These are phyloP conservation scores for Hetaerina americana DNA, from an alignment of 1,140 invertebrate species.

Conservation along the genomic window DNA sequence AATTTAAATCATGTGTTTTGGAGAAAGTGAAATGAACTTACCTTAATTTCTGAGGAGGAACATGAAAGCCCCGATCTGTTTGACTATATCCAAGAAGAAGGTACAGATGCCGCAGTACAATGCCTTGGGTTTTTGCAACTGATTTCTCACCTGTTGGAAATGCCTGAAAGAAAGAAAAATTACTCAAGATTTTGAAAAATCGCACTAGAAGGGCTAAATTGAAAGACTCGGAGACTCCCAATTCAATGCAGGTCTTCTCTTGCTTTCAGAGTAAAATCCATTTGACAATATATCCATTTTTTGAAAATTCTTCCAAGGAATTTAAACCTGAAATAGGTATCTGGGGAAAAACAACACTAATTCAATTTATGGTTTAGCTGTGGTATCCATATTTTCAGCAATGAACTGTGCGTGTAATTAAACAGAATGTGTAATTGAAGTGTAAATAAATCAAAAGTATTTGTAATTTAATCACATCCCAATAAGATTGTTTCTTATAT, in stretches of 20 bases:
- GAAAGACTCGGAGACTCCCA: conserved; percentile 1
- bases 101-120: conserved; percentile 86
- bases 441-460: no score
- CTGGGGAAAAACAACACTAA: no score
- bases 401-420: no score
- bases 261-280: no score
- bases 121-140: conserved; percentile 59
- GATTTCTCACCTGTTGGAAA: conserved; percentile 76
- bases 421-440: no score
- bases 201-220: background rate
- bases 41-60: conserved; percentile 77
- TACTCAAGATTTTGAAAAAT: conserved; percentile 3
- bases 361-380: no score
- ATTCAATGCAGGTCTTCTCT: no score
- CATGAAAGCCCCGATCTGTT: conserved; percentile 76
- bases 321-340: no score
- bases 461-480: no score
- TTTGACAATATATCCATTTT: background rate
- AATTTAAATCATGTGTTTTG: no score
- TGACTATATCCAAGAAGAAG: conserved; percentile 87
- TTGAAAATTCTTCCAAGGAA: background rate
- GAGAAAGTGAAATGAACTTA: conserved; percentile 27
- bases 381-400: no score
- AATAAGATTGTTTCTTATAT: no score
- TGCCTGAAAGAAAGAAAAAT: conserved; percentile 36